phyloP scores from a whole-genome alignment of 2,888 invertebrate species.

The Fragum fragum region DNA sequence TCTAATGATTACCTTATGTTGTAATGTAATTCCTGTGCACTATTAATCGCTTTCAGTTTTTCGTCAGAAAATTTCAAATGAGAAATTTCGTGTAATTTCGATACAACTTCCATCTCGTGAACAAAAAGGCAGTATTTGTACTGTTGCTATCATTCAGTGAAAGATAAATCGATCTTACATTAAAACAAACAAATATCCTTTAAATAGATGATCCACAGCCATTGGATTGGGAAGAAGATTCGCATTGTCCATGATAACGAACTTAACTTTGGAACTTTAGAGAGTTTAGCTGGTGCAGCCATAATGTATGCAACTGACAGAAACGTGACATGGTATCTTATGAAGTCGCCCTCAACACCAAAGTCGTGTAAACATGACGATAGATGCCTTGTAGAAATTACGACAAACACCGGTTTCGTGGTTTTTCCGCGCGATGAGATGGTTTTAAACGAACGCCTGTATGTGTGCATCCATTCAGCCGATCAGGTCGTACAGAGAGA shows the following conservation, averaged over 20 bases:
- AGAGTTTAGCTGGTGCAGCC: slow-evolving; percentile 28
- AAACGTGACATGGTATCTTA: slow-evolving; percentile 52
- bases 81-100: too few species aligned
- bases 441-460: slow-evolving; percentile 13
- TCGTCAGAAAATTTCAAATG: too few species aligned
- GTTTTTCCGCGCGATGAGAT: slow-evolving; percentile 13
- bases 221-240: background rate
- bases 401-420: slow-evolving; percentile 20
- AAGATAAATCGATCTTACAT: too few species aligned
- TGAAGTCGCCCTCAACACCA: slow-evolving; percentile 29
- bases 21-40: too few species aligned
- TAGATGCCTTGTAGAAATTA: slow-evolving; percentile 24
- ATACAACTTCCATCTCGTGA: too few species aligned
- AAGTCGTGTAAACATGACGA: slow-evolving; percentile 17
- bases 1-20: too few species aligned
- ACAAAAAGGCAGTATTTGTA: too few species aligned
- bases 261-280: slow-evolving; percentile 38
- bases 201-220: background rate
- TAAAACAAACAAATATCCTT: too few species aligned
- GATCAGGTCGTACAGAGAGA: slow-evolving; percentile 23
- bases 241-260: slow-evolving; percentile 36
- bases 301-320: slow-evolving; percentile 38
- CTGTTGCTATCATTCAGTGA: too few species aligned
- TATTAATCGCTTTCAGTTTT: too few species aligned
- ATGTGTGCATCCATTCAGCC: slow-evolving; percentile 40